A percentile compares a stretch with the other conserved stretches of the same genome.
Evolutionary conservation across 2,113 vertebrate genomes (phyloP).

Genomic region (Pholis gunnellus): DNA sequence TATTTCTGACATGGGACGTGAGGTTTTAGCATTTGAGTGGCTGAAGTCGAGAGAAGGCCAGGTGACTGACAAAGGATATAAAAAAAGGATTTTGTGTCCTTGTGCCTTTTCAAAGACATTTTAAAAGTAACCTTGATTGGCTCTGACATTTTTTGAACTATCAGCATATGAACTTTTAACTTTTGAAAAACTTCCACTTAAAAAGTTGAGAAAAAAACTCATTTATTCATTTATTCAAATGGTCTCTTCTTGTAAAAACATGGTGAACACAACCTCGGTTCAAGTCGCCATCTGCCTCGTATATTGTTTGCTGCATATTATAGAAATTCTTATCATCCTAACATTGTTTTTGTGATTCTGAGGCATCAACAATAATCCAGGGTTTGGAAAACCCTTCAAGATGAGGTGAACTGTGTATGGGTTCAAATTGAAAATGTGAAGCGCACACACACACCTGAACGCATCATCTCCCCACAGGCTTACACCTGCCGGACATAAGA

Average conservation of each 20-base stretch:
- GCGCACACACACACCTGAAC: too few species aligned
- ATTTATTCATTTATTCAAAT: not conserved
- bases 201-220: not conserved
- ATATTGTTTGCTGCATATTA: not conserved
- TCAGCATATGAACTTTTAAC: not conserved
- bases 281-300: not conserved
- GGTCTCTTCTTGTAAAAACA: too few species aligned
- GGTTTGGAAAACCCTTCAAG: not conserved
- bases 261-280: not conserved
- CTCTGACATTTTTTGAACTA: not conserved
- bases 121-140: not conserved
- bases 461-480: too few species aligned
- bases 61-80: not conserved
- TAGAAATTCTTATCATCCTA: too few species aligned
- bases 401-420: not conserved
- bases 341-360: not conserved
- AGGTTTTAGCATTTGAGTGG: not conserved
- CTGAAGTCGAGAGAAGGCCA: not conserved
- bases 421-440: not conserved
- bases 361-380: not conserved
- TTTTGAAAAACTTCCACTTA: too few species aligned
- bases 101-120: not conserved
- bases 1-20: not conserved
- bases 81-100: not conserved
- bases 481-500: not conserved